These are phyloP conservation scores for Micromesistius poutassou DNA, from an alignment of 2,797 vertebrate genomes.

Conservation along the genomic window DNA sequence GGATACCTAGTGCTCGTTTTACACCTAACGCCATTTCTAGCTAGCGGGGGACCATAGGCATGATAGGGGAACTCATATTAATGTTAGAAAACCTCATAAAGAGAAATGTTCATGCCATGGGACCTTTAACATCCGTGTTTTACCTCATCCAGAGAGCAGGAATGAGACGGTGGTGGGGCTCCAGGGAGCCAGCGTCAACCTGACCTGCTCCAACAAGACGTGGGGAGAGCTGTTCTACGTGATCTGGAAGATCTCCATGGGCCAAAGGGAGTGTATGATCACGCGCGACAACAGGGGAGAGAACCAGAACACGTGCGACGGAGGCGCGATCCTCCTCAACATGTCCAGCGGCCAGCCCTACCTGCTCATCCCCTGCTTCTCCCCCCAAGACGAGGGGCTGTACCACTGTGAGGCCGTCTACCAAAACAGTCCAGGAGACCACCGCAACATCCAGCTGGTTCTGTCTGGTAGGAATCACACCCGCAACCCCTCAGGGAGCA, in stretches of 20 bases:
- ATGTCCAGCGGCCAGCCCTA: conserved; percentile 25
- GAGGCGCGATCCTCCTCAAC: conserved; percentile 52
- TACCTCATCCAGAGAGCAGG: conserved; percentile 41
- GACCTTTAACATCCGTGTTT: not conserved
- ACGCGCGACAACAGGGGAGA: fast-evolving
- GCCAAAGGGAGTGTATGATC: conserved; percentile 33
- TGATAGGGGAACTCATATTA: too few relatives aligned
- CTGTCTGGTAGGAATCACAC: conserved; percentile 50
- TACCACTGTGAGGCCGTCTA: conserved; percentile 60
- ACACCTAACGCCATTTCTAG: too few relatives aligned
- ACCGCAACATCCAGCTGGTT: conserved; percentile 9
- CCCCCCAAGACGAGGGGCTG: conserved; percentile 52
- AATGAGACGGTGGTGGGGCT: conserved; percentile 13
- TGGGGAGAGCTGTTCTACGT: conserved; percentile 47
- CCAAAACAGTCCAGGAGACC: conserved; percentile 13
- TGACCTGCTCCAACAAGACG: conserved; percentile 50
- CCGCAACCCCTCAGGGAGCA: not conserved
- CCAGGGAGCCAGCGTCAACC: conserved; percentile 28
- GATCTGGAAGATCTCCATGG: conserved; percentile 51
- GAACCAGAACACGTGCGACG: conserved; percentile 28
- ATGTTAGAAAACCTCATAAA: too few relatives aligned
- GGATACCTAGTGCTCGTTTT: too few relatives aligned
- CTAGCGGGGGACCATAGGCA: too few relatives aligned
- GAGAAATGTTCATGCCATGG: too few relatives aligned
- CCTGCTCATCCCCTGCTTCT: conserved; percentile 65